Evolutionary conservation across 92 coral and sea anemone species (phyloP), one percentile per base, ranked within the genome.

Genomic region (Porites divaricata): DNA sequence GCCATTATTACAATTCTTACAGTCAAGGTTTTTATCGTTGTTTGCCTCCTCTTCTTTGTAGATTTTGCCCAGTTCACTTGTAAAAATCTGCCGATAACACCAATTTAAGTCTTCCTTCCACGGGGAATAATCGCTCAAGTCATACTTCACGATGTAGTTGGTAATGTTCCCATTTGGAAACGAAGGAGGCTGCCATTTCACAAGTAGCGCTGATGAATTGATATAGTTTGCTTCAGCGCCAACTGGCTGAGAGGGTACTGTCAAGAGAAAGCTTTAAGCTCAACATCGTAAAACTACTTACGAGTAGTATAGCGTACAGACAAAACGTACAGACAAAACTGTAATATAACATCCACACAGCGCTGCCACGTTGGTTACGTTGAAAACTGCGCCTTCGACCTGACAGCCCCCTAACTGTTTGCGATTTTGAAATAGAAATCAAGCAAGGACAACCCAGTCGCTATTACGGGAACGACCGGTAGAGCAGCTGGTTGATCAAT

Each of bases 121-220:
- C 4, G 92, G 87, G 1, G 95, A 89, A 79, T 95, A 94, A 13
- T 78, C 14, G 72, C 98, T 94, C 58, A 74, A 68, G 53, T 93
- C 88, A 67, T 94, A 96, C 17, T 70, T 67, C 2, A 96, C 78
- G 9, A 89, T 77, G 63, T 91, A 96, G 86, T 89, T 89, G 53
- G 95, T 94, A 15, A 96, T 94, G 83, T 87, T 92, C 54, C 99
- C 99, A 84, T 96, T 96, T 15, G 98, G 99, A 67, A 69, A 96
- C 72, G 94, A 88, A 35, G 99, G 99, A 24, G 91, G 86, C 73
- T 91, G 86, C 99, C 99, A 96, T 54, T 89, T 93, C 17, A 96
- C 99, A 57, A 81, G 91, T 1, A 96, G 88, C n/a, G 98, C 88
- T 9, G 91, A 57, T 6, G 90, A 81, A 28, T 86, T 91, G 52